Base-by-base conservation (phyloP, 2,113 vertebrate species). In the Collichthys lucidus region DNA sequence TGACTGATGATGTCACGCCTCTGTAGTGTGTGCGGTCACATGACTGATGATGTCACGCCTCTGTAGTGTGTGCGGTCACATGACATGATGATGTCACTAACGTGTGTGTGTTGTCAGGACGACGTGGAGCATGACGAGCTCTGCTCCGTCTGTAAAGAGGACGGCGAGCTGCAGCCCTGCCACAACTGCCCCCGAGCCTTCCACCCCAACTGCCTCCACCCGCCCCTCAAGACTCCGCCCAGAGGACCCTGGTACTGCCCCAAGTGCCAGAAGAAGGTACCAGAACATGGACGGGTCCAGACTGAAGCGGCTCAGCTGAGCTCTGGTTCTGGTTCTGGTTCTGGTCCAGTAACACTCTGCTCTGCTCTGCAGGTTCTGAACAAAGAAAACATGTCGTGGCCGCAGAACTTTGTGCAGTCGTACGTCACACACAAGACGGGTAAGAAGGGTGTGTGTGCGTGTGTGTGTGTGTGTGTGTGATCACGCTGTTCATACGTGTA, bases 221-320 rank as follows among this genome's bases (percentile, higher is more conserved):
- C 97, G 0, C 97, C 96, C 0, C 95, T 98, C 79, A 97, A 94
- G 92, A 94, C 96, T 2, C 92, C 92, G 0, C 96, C 96, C 84
- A 95, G 96, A 84, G 97, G 97, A 7, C 57, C 95, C 74, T 99
- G 98, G 98, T 93, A 96, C 94, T 99, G 98, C 93, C 97, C 98
- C 89, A 98, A 96, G 95, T 99, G 98, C 94, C 98, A 99, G 93
- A 97, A 98, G 93, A 98, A 99, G 97, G 98, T 99, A 53, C 22
- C 35, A 40, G 35, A 40, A 40, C 35, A 40, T 40, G 35, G 6
- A 40, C 35, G 7, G 35, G 35, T 40, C 35, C 35, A 40, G 9
- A 8, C 35, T 40, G 35, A 8, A 40, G 35, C 8, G 7, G 2
- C 35, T 40, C 55, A 14, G 11, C 44, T 44, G 11, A 44, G 44